Evolutionary conservation across 2,113 vertebrate species (phyloP).

Genomic region (Phyllostomus hastatus): DNA sequence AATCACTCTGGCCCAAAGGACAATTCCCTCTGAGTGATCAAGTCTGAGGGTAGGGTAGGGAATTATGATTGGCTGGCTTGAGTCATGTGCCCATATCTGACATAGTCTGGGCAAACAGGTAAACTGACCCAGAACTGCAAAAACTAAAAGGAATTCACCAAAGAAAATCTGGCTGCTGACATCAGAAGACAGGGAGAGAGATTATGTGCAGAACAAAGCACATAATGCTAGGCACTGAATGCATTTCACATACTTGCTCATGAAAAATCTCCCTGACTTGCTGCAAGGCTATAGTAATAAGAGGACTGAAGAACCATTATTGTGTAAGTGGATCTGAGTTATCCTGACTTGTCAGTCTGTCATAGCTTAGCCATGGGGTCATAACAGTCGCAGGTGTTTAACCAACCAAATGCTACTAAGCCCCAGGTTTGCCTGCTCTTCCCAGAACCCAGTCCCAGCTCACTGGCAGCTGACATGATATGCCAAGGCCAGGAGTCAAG

Average conservation of each 20-base stretch:
- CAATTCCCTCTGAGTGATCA: neutral
- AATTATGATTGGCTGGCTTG: neutral
- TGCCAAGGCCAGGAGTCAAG: constrained; percentile 58
- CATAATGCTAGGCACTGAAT: neutral
- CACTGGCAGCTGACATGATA: constrained; percentile 65
- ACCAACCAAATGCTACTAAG: constrained; percentile 76
- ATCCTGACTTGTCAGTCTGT: neutral
- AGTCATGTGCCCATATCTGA: neutral
- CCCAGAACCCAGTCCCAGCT: constrained; percentile 27
- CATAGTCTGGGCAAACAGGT: neutral
- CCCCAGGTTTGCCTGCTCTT: constrained; percentile 41
- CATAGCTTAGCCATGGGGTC: constrained; percentile 61
- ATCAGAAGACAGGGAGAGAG: neutral
- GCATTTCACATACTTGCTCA: neutral
- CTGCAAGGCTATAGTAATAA: neutral
- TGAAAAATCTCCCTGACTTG: neutral
- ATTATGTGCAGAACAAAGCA: neutral
- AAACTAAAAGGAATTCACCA: neutral
- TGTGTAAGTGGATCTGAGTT: neutral
- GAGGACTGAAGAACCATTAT: neutral
- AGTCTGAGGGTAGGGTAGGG: neutral
- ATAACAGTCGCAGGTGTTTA: constrained; percentile 74
- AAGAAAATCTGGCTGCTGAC: neutral
- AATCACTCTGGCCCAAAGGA: neutral
- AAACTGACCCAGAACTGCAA: neutral